Percentiles rank a stretch among this genome's conserved stretches.
Evolutionary conservation across 2,888 invertebrate genomes (phyloP).

Genomic region (Masnerella sp.): DNA sequence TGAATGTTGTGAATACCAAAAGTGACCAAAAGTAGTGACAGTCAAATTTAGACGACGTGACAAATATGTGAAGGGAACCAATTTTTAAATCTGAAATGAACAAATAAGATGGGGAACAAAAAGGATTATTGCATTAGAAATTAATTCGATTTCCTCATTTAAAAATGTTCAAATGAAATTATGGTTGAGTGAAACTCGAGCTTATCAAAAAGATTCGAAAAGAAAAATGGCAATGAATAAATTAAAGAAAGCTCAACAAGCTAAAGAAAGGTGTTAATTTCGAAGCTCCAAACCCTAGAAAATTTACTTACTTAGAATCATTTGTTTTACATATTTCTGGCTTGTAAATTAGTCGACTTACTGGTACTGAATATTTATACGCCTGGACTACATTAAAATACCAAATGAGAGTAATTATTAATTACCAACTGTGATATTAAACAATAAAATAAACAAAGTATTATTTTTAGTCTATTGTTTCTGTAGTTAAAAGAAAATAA

Average conservation of each 20-base stretch:
- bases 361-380: constrained; percentile 28
- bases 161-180: no score
- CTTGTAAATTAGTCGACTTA: constrained; percentile 23
- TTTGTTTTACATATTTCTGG: constrained; percentile 19
- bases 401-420: constrained; percentile 12
- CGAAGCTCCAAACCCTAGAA: no score
- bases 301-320: constrained; percentile 17
- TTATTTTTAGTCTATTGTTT: no score
- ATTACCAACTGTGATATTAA: constrained; percentile 37
- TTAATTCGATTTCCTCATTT: no score
- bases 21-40: not conserved
- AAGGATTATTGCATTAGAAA: no score
- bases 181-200: no score
- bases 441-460: no score
- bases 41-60: not conserved
- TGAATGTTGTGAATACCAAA: not conserved
- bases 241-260: not conserved
- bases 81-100: not conserved
- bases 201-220: no score
- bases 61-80: not conserved
- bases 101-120: no score
- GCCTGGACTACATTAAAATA: constrained; percentile 12
- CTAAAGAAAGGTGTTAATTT: no score
- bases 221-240: not conserved
- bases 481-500: no score